phyloP scores from a whole-genome alignment of 2,113 vertebrate genomes.

The Pterocles burchelli region DNA sequence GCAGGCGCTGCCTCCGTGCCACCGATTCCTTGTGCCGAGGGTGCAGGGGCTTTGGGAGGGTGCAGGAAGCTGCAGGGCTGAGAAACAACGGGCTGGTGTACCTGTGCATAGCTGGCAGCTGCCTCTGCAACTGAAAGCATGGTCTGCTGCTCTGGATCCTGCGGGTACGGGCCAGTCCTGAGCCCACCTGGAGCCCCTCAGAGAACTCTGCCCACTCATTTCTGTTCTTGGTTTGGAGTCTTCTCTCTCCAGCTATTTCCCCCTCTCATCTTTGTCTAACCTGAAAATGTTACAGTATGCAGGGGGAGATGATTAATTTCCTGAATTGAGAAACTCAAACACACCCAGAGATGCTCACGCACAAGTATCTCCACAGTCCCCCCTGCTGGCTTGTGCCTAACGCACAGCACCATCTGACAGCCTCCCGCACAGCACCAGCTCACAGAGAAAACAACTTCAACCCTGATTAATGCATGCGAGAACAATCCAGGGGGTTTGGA shows the following conservation, averaged over 20 bases:
- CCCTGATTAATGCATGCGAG: fast-evolving
- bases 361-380: background rate
- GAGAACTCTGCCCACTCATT: background rate
- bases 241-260: background rate
- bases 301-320: background rate
- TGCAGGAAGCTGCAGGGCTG: background rate
- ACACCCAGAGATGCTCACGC: background rate
- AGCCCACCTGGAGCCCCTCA: fast-evolving
- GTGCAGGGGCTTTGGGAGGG: background rate
- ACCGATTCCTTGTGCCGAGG: background rate
- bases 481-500: background rate
- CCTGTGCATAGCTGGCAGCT: background rate
- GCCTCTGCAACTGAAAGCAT: background rate
- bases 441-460: no score
- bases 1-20: fast-evolving
- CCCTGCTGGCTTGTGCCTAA: background rate
- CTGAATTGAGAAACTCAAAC: background rate
- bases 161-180: fast-evolving
- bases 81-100: background rate
- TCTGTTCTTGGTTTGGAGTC: background rate
- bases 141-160: fast-evolving
- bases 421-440: no score
- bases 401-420: no score
- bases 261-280: background rate
- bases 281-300: background rate